A percentile compares a stretch with the other conserved stretches of the same genome.
Conservation (phyloP, 2,797 vertebrate species). For the Benthosema pterotum region DNA sequence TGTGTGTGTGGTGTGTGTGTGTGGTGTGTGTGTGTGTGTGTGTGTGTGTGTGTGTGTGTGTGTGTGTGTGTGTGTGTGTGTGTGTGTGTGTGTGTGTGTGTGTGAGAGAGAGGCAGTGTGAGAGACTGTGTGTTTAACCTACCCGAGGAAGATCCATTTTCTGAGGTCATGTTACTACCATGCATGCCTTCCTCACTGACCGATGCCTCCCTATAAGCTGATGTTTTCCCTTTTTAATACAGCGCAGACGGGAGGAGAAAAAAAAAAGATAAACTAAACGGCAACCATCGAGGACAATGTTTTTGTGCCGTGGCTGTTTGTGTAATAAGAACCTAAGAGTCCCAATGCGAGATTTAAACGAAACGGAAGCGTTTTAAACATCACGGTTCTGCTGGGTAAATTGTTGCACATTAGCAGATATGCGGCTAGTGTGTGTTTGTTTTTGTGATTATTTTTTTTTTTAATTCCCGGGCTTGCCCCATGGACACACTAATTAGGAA, state of each 20-base stretch:
- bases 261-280: slow-evolving; percentile 62
- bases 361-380: slow-evolving; percentile 64
- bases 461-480: background rate
- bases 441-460: slow-evolving; percentile 58
- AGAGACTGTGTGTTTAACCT: slow-evolving; percentile 68
- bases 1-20: slow-evolving; percentile 19
- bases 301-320: slow-evolving; percentile 52
- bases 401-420: slow-evolving; percentile 60
- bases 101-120: slow-evolving; percentile 56
- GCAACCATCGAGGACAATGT: slow-evolving; percentile 59
- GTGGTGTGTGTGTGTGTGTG: slow-evolving; percentile 7
- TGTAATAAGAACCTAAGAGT: slow-evolving; percentile 47
- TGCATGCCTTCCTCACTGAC: slow-evolving; percentile 63
- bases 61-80: slow-evolving; percentile 1
- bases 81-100: slow-evolving; percentile 1
- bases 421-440: slow-evolving; percentile 6
- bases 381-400: slow-evolving; percentile 57
- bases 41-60: slow-evolving; percentile 2
- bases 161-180: slow-evolving; percentile 71
- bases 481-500: slow-evolving; percentile 39
- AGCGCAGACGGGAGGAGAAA: slow-evolving; percentile 19
- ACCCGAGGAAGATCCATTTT: slow-evolving; percentile 70
- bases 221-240: slow-evolving; percentile 47
- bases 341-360: slow-evolving; percentile 59
- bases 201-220: slow-evolving; percentile 61